phyloP scores from a whole-genome alignment of 1,140 invertebrate species.

The Monochamus saltuarius region DNA sequence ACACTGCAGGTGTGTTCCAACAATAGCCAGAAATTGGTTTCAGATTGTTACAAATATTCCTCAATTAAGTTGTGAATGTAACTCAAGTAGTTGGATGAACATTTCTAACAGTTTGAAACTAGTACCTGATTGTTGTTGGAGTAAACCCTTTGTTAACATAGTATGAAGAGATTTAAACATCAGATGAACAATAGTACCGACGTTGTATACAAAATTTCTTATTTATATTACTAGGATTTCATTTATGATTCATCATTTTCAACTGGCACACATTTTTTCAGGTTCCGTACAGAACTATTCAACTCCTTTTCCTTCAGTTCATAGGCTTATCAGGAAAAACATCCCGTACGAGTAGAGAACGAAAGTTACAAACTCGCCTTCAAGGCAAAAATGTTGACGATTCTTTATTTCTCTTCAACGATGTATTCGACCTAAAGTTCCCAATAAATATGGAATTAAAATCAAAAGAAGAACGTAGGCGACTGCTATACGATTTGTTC shows the following conservation, averaged over 20 bases:
- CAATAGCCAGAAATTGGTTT: too few relatives aligned
- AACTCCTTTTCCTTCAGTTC: constrained; percentile 52
- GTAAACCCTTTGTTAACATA: too few relatives aligned
- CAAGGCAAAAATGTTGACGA: constrained; percentile 41
- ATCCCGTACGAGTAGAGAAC: constrained; percentile 51
- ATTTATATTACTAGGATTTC: not conserved
- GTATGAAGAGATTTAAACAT: too few relatives aligned
- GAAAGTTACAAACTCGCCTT: constrained; percentile 43
- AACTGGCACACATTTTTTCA: constrained; percentile 35
- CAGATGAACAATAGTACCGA: too few relatives aligned
- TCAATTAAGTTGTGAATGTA: too few relatives aligned
- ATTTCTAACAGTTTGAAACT: too few relatives aligned
- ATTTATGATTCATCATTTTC: constrained; percentile 5
- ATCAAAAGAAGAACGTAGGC: constrained; percentile 33
- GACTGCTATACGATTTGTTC: constrained; percentile 51
- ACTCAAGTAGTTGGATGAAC: too few relatives aligned
- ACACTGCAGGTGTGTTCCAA: too few relatives aligned
- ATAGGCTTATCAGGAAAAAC: constrained; percentile 49
- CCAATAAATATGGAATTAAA: constrained; percentile 47
- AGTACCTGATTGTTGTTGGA: too few relatives aligned
- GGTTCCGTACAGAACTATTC: constrained; percentile 52
- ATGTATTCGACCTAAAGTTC: constrained; percentile 58
- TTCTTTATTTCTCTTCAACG: constrained; percentile 56
- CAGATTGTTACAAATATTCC: too few relatives aligned
- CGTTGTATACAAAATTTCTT: too few relatives aligned